These are phyloP conservation scores for Pteria penguin DNA, from an alignment of 2,888 invertebrate genomes.

Conservation along the genomic window DNA sequence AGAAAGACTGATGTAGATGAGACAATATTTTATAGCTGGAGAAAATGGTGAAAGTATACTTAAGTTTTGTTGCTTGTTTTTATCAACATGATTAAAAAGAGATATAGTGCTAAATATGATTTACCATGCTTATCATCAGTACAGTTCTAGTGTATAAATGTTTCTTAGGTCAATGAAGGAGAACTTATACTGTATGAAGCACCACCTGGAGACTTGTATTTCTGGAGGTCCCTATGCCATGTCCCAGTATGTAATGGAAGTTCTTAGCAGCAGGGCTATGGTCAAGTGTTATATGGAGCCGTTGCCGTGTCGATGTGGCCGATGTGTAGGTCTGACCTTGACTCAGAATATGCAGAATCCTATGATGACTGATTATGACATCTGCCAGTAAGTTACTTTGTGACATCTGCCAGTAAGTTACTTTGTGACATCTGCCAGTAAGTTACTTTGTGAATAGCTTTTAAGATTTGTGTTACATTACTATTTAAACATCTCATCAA, in stretches of 20 bases:
- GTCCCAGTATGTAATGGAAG: not conserved
- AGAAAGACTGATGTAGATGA: too few species aligned
- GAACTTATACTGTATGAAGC: slow-evolving; percentile 24
- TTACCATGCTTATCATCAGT: too few species aligned
- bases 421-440: slow-evolving; percentile 17
- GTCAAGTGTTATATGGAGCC: slow-evolving; percentile 31
- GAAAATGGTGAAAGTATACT: too few species aligned
- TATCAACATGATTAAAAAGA: too few species aligned
- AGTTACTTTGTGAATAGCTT: not conserved
- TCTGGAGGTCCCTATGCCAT: slow-evolving; percentile 25
- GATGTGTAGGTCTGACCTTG: slow-evolving; percentile 15
- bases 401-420: slow-evolving; percentile 22
- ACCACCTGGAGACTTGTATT: slow-evolving; percentile 32
- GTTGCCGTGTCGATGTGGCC: slow-evolving; percentile 32
- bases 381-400: slow-evolving; percentile 14
- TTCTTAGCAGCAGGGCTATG: slow-evolving; percentile 14
- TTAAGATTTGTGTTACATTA: not conserved
- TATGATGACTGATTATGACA: not conserved
- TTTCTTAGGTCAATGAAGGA: slow-evolving; percentile 14
- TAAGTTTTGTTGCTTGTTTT: too few species aligned
- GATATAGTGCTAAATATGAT: too few species aligned
- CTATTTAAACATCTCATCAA: too few species aligned
- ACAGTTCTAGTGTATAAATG: too few species aligned
- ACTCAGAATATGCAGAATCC: slow-evolving; percentile 11
- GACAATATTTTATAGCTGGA: too few species aligned